Base-by-base conservation (phyloP, 2,113 vertebrate genomes). In the Tragelaphus imberbis region DNA sequence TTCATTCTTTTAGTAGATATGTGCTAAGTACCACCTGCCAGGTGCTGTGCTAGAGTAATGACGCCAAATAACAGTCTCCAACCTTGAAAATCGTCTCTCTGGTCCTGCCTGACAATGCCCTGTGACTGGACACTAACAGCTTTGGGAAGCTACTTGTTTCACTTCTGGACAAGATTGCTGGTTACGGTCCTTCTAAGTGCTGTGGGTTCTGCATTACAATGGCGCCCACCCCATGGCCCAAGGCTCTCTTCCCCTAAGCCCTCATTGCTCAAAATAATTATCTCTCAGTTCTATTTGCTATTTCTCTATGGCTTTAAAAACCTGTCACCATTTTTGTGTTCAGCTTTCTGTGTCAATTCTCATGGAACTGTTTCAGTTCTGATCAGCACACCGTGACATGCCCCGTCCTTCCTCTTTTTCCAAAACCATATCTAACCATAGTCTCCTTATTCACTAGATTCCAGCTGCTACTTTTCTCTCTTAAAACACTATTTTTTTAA, bases 201-300 rank as follows among this genome's bases (percentile, higher is more conserved):
- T 8, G 13, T 1, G 36, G 56, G 25, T 14, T 93, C 59, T 6
- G 61, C 28, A 15, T 19, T 3, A 19, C 0, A 5, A 17, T 1
- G 27, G 21, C 55, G 8, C 11, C 23, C 1, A 25, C 1, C 49
- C 44, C 6, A 10, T 2, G 63, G 33, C n/a, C 82, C 90, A 59
- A 3, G 36, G 17, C 23, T 85, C 16, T 25, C 49, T n/a, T 33
- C 21, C 23, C 16, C 33, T 27, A 25, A 80, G 68, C 49, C 65
- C 44, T 81, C 58, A 44, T 7, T 23, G 56, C 53, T 16, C 19
- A 92, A 92, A 77, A 51, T 11, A 58, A 23, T 10, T 2, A 16
- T 40, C 59, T 80, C 65, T 53, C 27, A 55, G 25, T 44, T 55
- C 21, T 21, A 30, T n/a, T 36, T 19, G 23, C 53, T 84, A 14